phyloP scores from a whole-genome alignment of 92 coral and sea anemone species.

The Porites cylindrica region DNA sequence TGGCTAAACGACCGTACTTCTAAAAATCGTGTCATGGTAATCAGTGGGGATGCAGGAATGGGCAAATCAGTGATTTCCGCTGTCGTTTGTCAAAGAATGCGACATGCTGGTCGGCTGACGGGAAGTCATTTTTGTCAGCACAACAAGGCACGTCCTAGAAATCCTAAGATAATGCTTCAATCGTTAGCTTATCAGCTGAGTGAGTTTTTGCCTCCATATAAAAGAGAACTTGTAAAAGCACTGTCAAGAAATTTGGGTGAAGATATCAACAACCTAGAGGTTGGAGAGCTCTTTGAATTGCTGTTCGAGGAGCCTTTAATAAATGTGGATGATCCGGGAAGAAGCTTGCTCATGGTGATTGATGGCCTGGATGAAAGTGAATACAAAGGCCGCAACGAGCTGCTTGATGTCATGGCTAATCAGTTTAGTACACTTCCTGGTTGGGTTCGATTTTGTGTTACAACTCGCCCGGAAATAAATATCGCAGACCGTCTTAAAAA shows the following conservation, averaged over 20 bases:
- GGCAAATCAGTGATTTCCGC: constrained; percentile 75
- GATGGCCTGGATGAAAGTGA: constrained; percentile 7
- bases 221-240: constrained; percentile 40
- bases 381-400: constrained; percentile 42
- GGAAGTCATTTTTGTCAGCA: constrained; percentile 67
- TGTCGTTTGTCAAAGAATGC: constrained; percentile 37
- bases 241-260: constrained; percentile 29
- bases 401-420: constrained; percentile 50
- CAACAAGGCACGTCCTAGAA: constrained; percentile 45
- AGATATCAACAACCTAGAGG: constrained; percentile 8
- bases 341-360: too few species aligned
- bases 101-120: constrained; percentile 21
- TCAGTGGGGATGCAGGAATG: constrained; percentile 44
- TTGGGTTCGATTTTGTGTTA: constrained; percentile 65
- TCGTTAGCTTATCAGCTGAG: constrained; percentile 60
- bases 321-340: too few species aligned
- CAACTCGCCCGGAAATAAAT: constrained; percentile 64
- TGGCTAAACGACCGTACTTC: constrained; percentile 33
- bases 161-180: constrained; percentile 57
- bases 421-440: constrained; percentile 48
- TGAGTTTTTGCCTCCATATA: constrained; percentile 41
- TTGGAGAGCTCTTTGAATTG: constrained; percentile 44
- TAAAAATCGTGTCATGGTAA: constrained; percentile 17
- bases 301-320: constrained; percentile 57
- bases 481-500: constrained; percentile 11